Percentiles rank a stretch among this genome's conserved stretches.
phyloP scores from a whole-genome alignment of 1,140 invertebrate species.

The Zaprionus ornatus region DNA sequence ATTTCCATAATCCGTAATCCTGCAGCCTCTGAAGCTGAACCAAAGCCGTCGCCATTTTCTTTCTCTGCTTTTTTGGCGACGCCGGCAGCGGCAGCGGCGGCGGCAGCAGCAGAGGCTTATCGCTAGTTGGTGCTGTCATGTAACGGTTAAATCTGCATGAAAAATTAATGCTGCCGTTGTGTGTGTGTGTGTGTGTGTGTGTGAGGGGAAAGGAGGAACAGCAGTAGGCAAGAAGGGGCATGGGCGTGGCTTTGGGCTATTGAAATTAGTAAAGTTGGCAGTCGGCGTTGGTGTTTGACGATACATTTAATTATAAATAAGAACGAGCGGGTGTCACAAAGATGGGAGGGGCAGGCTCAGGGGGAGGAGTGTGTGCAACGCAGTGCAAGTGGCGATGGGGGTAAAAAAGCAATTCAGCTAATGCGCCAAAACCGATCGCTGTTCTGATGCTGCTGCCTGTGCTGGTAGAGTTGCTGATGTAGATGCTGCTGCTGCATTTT shows the following conservation, averaged over 20 bases:
- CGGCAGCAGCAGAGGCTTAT: conserved; percentile 12
- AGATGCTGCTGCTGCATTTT: conserved; percentile 22
- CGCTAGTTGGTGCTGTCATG: conserved; percentile 51
- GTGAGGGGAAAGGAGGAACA: neutral
- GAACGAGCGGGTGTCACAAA: neutral
- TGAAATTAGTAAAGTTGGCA: conserved; percentile 45
- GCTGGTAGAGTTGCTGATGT: conserved; percentile 30
- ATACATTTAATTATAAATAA: conserved; percentile 19
- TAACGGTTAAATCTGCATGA: conserved; percentile 59
- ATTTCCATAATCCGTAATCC: conserved; percentile 11
- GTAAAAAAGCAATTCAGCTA: too few relatives aligned
- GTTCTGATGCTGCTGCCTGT: conserved; percentile 35
- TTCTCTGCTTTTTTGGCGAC: conserved; percentile 22
- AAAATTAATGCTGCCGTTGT: conserved; percentile 45
- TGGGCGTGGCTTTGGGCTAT: conserved; percentile 21
- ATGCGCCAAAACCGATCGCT: conserved; percentile 38
- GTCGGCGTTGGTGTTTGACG: conserved; percentile 23
- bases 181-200: conserved; percentile 1
- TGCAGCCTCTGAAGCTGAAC: conserved; percentile 10
- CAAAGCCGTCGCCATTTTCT: conserved; percentile 56
- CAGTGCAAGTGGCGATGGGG: too few relatives aligned
- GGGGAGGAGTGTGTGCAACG: neutral
- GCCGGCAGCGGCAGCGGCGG: neutral
- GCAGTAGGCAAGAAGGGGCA: neutral
- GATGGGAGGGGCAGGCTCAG: neutral